Percentiles rank a stretch among this genome's conserved stretches.
Evolutionary conservation across 2,888 invertebrate species (phyloP).

Genomic region (Hypselothyrea guttata): DNA sequence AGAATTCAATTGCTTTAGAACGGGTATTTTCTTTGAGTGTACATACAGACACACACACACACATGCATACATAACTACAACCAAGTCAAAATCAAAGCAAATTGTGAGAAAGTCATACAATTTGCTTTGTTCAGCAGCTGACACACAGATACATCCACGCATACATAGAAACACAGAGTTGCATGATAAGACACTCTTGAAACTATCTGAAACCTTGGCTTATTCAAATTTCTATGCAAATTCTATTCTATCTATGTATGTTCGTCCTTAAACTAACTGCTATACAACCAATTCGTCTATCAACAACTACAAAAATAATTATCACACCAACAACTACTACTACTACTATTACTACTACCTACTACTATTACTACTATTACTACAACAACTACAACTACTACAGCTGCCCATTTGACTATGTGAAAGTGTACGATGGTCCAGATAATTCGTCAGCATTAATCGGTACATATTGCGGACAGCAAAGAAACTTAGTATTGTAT

Average conservation of each 20-base stretch:
- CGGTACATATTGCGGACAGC: conserved; percentile 98
- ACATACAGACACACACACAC: conserved; percentile 5
- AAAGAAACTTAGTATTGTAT: conserved; percentile 96
- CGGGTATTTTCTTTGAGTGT: too few relatives aligned
- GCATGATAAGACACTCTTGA: conserved; percentile 23
- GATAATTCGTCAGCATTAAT: conserved; percentile 94
- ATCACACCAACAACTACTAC: conserved; percentile 37
- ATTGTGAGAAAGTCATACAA: conserved; percentile 25
- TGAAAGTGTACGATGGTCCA: conserved; percentile 97
- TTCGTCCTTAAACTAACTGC: conserved; percentile 23
- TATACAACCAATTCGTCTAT: conserved; percentile 36
- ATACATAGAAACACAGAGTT: conserved; percentile 10
- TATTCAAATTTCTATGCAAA: conserved; percentile 45
- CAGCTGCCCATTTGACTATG: conserved; percentile 99
- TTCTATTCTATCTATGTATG: conserved; percentile 30
- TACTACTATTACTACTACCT: conserved; percentile 20
- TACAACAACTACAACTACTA: conserved; percentile 23
- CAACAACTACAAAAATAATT: conserved; percentile 41
- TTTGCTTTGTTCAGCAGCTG: conserved; percentile 67
- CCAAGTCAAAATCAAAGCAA: conserved; percentile 70
- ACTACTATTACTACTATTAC: conserved; percentile 15
- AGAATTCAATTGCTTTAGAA: too few relatives aligned
- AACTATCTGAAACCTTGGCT: conserved; percentile 48
- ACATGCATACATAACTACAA: conserved; percentile 4
- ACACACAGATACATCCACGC: conserved; percentile 15